These are phyloP conservation scores for Dryoscopus gambensis DNA, from an alignment of 2,113 vertebrate genomes.

Conservation along the genomic window DNA sequence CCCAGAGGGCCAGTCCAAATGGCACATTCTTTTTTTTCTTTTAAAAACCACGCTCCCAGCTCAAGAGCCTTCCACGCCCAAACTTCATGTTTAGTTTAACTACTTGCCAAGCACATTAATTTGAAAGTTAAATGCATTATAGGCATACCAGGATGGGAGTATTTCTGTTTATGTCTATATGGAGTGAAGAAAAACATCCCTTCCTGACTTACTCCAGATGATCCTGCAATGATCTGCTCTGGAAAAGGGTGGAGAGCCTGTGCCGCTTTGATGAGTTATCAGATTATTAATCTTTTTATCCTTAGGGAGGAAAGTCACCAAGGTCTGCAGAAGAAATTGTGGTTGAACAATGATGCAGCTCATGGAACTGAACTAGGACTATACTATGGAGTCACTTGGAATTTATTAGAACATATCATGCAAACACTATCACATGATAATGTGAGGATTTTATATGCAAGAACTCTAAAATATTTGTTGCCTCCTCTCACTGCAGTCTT, in stretches of 20 bases:
- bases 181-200: not conserved
- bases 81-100: not conserved
- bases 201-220: not conserved
- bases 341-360: not conserved
- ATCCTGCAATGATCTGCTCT: not conserved
- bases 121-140: not conserved
- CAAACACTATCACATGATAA: not conserved
- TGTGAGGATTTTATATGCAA: not conserved
- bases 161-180: not conserved
- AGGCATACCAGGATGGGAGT: not conserved
- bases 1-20: not conserved
- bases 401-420: not conserved
- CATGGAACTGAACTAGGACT: not conserved
- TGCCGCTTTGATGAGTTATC: not conserved
- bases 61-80: not conserved
- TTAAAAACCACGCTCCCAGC: not conserved
- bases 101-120: not conserved
- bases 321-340: not conserved
- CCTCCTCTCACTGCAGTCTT: not conserved
- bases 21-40: not conserved
- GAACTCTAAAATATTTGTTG: not conserved
- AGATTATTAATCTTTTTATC: not conserved
- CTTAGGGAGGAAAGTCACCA: not conserved
- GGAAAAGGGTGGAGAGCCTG: not conserved
- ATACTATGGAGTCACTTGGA: not conserved